Percentiles rank a stretch among this genome's conserved stretches.
Evolutionary conservation across 2,888 invertebrate species (phyloP).

Genomic region (Calliopum simillimum): DNA sequence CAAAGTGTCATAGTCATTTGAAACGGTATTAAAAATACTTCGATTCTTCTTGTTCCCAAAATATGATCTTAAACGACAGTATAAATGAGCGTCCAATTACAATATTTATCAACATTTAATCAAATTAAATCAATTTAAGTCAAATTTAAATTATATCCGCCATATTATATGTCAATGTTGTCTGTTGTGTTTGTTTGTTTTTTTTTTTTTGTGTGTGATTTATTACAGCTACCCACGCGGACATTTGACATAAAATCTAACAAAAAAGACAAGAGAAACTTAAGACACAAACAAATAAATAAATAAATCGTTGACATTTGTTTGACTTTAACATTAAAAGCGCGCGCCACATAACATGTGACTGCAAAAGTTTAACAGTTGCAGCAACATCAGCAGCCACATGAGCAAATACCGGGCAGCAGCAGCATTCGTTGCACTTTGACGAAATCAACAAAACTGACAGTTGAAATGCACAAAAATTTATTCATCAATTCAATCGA

Average conservation of each 20-base stretch:
- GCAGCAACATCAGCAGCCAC: neutral
- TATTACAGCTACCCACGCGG: slow-evolving; percentile 55
- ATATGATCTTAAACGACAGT: too few relatives aligned
- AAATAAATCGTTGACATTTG: slow-evolving; percentile 31
- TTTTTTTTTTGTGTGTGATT: slow-evolving; percentile 57
- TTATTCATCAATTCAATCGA: slow-evolving; percentile 43
- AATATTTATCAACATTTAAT: too few relatives aligned
- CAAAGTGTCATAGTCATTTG: too few relatives aligned
- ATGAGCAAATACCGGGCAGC: neutral
- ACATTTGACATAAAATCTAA: slow-evolving; percentile 61
- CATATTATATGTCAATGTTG: too few relatives aligned
- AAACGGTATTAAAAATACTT: too few relatives aligned
- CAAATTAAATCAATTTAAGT: too few relatives aligned
- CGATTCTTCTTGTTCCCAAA: too few relatives aligned
- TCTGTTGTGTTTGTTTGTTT: slow-evolving; percentile 27
- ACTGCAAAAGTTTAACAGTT: too few relatives aligned
- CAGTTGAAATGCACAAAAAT: slow-evolving; percentile 36
- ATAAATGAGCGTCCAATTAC: too few relatives aligned
- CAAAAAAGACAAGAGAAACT: slow-evolving; percentile 52
- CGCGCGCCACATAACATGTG: slow-evolving; percentile 27
- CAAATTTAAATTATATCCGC: too few relatives aligned
- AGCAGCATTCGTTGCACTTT: slow-evolving; percentile 6
- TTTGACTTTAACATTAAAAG: slow-evolving; percentile 29
- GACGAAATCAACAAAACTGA: slow-evolving; percentile 29
- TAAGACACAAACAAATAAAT: slow-evolving; percentile 15